Evolutionary conservation across 1,140 invertebrate genomes (phyloP).

Genomic region (Ptiloglossa arizonensis): DNA sequence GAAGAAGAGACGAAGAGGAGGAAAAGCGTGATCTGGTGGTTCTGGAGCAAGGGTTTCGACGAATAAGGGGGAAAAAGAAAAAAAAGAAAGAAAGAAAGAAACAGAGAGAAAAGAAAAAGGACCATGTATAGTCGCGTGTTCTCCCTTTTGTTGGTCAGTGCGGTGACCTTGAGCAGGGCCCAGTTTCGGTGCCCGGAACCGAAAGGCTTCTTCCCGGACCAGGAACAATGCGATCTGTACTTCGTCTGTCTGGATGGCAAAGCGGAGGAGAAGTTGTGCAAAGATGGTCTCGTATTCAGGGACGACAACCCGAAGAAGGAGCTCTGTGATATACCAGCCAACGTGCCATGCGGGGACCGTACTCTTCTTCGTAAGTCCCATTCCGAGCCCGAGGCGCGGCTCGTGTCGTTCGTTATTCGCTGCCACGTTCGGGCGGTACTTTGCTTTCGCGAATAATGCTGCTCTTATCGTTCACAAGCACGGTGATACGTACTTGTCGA

Average conservation of each 20-base stretch:
- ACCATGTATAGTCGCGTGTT: conserved; percentile 21
- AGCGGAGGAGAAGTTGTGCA: conserved; percentile 88
- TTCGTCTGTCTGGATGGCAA: conserved; percentile 88
- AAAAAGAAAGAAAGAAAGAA: background rate
- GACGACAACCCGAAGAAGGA: conserved; percentile 89
- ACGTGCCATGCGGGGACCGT: conserved; percentile 90
- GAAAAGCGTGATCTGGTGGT: background rate
- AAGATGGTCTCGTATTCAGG: conserved; percentile 91
- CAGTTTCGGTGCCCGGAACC: conserved; percentile 88
- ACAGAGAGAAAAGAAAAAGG: background rate
- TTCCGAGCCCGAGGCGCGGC: no score
- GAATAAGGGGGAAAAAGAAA: background rate
- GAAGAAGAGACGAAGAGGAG: background rate
- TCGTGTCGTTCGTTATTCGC: no score
- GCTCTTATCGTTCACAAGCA: no score
- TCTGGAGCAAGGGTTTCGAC: background rate
- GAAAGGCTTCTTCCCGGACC: conserved; percentile 89
- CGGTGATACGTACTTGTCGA: no score
- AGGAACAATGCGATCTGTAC: conserved; percentile 91
- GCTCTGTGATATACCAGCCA: conserved; percentile 89
- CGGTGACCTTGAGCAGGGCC: conserved; percentile 43
- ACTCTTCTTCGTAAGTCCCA: conserved; percentile 88
- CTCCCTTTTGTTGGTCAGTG: conserved; percentile 24
- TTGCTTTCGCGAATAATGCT: no score
- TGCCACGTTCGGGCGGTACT: no score